A percentile compares a stretch with the other conserved stretches of the same genome.
phyloP scores from a whole-genome alignment of 2,113 vertebrate species.

The Psettodes erumei region DNA sequence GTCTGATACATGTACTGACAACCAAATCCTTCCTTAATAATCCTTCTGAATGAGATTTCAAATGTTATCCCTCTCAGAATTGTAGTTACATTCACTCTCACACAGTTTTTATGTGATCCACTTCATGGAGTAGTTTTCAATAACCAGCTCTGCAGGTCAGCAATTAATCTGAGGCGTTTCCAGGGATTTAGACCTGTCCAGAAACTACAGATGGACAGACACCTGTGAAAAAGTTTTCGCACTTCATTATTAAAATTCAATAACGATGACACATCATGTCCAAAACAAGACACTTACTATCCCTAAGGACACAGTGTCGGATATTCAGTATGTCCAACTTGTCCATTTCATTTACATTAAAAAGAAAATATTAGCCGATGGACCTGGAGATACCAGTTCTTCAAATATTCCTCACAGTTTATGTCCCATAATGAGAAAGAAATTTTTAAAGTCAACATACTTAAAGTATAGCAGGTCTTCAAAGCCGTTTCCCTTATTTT shows the following conservation, averaged over 20 bases:
- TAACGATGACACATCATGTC: slow-evolving; percentile 7
- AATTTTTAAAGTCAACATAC: not conserved
- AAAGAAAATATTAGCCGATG: not conserved
- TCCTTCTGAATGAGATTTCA: not conserved
- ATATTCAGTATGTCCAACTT: too few relatives aligned
- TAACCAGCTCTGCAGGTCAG: not conserved
- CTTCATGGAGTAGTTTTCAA: slow-evolving; percentile 4
- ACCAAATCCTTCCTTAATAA: not conserved
- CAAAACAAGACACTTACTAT: slow-evolving; percentile 13
- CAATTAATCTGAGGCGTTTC: slow-evolving; percentile 1
- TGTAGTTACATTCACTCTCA: not conserved
- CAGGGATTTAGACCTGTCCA: slow-evolving; percentile 25
- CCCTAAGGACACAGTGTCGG: not conserved
- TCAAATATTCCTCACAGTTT: not conserved
- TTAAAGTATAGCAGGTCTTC: too few relatives aligned
- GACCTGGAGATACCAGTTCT: not conserved
- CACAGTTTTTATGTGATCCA: not conserved
- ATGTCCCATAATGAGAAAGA: not conserved
- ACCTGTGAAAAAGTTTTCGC: slow-evolving; percentile 3
- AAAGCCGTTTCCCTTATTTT: not conserved
- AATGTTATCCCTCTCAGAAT: not conserved
- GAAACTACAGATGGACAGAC: slow-evolving; percentile 12
- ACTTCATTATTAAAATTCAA: slow-evolving; percentile 22
- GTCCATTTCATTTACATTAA: too few relatives aligned
- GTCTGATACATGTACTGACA: not conserved